phyloP scores from a whole-genome alignment of 1,140 invertebrate genomes.

The Polypedilum vanderplanki region DNA sequence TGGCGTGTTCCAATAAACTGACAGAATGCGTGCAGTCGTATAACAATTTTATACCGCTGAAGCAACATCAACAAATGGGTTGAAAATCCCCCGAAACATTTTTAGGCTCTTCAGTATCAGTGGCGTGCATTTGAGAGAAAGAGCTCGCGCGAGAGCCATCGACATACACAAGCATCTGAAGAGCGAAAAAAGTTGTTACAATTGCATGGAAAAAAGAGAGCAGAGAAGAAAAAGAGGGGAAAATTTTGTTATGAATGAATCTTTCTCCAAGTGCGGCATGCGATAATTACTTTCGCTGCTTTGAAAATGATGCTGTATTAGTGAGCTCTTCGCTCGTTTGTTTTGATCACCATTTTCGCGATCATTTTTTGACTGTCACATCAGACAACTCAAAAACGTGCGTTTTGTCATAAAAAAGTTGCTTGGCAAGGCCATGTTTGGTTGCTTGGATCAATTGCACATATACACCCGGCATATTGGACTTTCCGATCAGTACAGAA shows the following conservation, averaged over 20 bases:
- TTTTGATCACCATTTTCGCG: conserved; percentile 7
- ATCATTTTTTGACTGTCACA: not conserved
- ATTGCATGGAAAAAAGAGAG: not conserved
- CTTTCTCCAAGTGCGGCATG: not conserved
- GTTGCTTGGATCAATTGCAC: not conserved
- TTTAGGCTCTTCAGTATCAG: not conserved
- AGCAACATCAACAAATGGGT: conserved; percentile 1
- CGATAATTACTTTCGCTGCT: conserved; percentile 3
- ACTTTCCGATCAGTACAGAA: conserved; percentile 1
- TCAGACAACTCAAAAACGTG: not conserved
- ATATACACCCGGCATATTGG: not conserved
- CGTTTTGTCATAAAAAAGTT: not conserved
- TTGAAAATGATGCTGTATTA: not conserved
- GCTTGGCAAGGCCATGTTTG: not conserved
- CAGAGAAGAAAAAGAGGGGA: conserved; percentile 20
- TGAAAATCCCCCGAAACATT: conserved; percentile 2
- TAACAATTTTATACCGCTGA: conserved; percentile 17
- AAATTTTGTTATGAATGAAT: not conserved
- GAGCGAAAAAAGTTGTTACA: not conserved
- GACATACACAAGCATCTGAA: not conserved
- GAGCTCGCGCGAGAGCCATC: not conserved
- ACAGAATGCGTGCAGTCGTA: conserved; percentile 21
- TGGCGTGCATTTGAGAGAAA: not conserved
- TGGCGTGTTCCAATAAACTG: conserved; percentile 20
- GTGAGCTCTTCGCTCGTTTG: not conserved